Conservation (phyloP, 2,888 invertebrate species). For the Athalia circularis region DNA sequence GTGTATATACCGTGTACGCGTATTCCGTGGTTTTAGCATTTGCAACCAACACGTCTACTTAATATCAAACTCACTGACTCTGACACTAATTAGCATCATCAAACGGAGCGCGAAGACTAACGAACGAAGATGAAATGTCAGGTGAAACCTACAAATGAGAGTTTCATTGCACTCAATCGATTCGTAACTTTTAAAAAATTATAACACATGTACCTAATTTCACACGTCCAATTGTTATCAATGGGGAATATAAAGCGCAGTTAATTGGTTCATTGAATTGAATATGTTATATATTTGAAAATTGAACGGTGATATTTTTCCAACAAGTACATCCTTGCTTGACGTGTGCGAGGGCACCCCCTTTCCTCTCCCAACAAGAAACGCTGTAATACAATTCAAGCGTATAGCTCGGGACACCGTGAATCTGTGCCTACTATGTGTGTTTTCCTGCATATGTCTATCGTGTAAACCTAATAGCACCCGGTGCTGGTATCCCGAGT, state of each 20-base stretch:
- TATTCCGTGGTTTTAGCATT: too few species aligned
- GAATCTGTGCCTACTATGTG: too few species aligned
- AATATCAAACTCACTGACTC: constrained; percentile 6
- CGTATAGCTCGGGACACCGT: too few species aligned
- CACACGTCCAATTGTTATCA: too few species aligned
- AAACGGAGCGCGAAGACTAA: constrained; percentile 21
- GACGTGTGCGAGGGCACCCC: background rate
- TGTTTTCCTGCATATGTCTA: background rate
- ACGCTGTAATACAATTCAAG: too few species aligned
- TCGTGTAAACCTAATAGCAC: constrained; percentile 28
- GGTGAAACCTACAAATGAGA: background rate
- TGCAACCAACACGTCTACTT: constrained; percentile 11
- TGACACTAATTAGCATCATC: constrained; percentile 15
- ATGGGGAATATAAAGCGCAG: too few species aligned
- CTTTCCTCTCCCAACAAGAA: background rate
- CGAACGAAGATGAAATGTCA: constrained; percentile 27
- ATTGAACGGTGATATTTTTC: background rate
- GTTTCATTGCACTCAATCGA: background rate
- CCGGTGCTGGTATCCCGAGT: constrained; percentile 12
- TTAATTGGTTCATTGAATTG: too few species aligned
- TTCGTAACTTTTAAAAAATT: background rate
- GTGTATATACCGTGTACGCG: too few species aligned
- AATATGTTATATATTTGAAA: too few species aligned
- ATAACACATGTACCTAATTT: background rate
- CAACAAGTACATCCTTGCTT: background rate